phyloP scores from a whole-genome alignment of 2,797 vertebrate genomes.

The Betta splendens region DNA sequence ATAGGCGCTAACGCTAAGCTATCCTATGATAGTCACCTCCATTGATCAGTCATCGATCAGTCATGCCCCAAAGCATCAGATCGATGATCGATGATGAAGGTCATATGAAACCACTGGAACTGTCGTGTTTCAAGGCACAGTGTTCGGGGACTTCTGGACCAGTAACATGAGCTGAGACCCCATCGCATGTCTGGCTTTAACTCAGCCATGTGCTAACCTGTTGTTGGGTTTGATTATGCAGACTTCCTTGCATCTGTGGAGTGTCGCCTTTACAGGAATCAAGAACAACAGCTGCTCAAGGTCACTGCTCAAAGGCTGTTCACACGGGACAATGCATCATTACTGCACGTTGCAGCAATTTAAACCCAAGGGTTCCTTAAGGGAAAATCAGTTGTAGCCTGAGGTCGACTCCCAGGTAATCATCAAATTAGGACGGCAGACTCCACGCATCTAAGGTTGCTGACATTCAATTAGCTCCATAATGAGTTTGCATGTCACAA shows the following conservation, averaged over 20 bases:
- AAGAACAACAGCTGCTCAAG: conserved; percentile 45
- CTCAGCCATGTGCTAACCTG: conserved; percentile 46
- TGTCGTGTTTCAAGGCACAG: conserved; percentile 20
- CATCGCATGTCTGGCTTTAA: conserved; percentile 52
- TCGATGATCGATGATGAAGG: conserved; percentile 33
- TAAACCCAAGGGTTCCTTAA: conserved; percentile 3
- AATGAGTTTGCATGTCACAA: conserved; percentile 26
- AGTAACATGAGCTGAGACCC: conserved; percentile 55
- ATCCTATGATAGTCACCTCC: too few relatives aligned
- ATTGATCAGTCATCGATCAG: too few relatives aligned
- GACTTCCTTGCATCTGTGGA: conserved; percentile 54
- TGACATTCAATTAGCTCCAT: conserved; percentile 23
- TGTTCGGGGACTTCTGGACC: conserved; percentile 51
- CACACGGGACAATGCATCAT: conserved; percentile 34
- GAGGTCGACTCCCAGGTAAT: conserved; percentile 6
- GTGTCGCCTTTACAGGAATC: conserved; percentile 47
- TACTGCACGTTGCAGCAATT: neutral
- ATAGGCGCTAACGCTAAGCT: conserved; percentile 5
- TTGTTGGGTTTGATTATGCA: conserved; percentile 35
- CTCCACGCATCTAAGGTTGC: neutral
- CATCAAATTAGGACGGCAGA: neutral
- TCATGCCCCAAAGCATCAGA: too few relatives aligned
- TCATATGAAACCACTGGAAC: conserved; percentile 52
- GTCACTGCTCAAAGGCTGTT: conserved; percentile 32
- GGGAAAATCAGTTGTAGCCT: conserved; percentile 11